Percentiles rank a stretch among this genome's conserved stretches.
These are phyloP conservation scores for Pelosia muscerda DNA, from an alignment of 2,888 invertebrate genomes.

Conservation along the genomic window DNA sequence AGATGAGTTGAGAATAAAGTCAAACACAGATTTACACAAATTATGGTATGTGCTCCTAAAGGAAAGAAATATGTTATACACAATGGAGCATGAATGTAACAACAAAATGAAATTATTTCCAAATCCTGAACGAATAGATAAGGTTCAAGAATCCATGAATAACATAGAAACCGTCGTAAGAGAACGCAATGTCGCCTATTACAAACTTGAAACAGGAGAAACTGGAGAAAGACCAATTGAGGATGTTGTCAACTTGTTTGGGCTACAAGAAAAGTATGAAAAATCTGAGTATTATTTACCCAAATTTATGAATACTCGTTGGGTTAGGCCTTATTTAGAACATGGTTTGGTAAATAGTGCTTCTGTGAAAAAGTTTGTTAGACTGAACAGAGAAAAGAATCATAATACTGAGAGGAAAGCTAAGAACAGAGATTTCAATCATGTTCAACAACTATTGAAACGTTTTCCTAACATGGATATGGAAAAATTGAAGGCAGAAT, in stretches of 20 bases:
- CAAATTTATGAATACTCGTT: slow-evolving; percentile 88
- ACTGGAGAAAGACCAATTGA: slow-evolving; percentile 92
- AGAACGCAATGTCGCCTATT: slow-evolving; percentile 97
- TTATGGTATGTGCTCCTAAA: slow-evolving; percentile 97
- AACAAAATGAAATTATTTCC: slow-evolving; percentile 91
- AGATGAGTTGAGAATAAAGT: slow-evolving; percentile 97
- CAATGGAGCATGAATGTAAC: slow-evolving; percentile 96
- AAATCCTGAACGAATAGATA: slow-evolving; percentile 97
- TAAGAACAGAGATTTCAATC: slow-evolving; percentile 88
- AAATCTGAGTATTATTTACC: slow-evolving; percentile 89
- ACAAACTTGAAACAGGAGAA: slow-evolving; percentile 95
- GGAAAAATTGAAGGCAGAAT: slow-evolving; percentile 90
- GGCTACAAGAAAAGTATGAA: slow-evolving; percentile 86
- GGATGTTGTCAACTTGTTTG: slow-evolving; percentile 87
- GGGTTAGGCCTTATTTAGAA: slow-evolving; percentile 87
- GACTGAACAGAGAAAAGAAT: slow-evolving; percentile 89
- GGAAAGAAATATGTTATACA: slow-evolving; percentile 98
- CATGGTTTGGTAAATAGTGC: slow-evolving; percentile 82
- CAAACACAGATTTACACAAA: slow-evolving; percentile 98
- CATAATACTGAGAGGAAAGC: slow-evolving; percentile 86
- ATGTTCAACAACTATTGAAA: slow-evolving; percentile 90
- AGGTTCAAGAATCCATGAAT: slow-evolving; percentile 97
- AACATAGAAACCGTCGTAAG: slow-evolving; percentile 96
- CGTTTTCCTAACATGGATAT: slow-evolving; percentile 92
- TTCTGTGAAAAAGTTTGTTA: slow-evolving; percentile 87